phyloP scores from a whole-genome alignment of 2,113 vertebrate genomes.

The Anas platyrhynchos region DNA sequence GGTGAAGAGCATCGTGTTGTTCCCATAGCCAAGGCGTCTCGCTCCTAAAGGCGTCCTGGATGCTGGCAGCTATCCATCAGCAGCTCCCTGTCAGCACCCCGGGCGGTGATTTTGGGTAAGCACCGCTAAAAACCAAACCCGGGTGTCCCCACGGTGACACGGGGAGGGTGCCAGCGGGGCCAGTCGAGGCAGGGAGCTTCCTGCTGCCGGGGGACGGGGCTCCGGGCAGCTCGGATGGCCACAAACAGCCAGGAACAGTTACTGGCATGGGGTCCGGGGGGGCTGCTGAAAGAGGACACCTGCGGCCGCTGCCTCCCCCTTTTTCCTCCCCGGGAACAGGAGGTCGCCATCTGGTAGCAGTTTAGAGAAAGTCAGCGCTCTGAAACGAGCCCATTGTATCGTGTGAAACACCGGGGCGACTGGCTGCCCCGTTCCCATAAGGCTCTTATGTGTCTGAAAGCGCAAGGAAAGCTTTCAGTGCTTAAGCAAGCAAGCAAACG shows the following conservation, averaged over 20 bases:
- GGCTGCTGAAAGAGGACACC: slow-evolving; percentile 44
- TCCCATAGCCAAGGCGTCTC: background rate
- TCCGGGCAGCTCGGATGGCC: slow-evolving; percentile 8
- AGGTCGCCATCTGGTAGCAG: slow-evolving; percentile 72
- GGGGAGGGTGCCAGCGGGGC: background rate
- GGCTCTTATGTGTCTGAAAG: slow-evolving; percentile 18
- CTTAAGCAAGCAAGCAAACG: slow-evolving; percentile 61
- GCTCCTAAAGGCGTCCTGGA: background rate
- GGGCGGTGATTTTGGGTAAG: background rate
- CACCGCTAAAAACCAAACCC: background rate
- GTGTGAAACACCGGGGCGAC: slow-evolving; percentile 14
- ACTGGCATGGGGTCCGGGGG: background rate
- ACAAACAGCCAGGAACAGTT: background rate
- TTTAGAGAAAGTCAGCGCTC: slow-evolving; percentile 25
- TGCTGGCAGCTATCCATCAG: background rate
- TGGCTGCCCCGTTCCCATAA: slow-evolving; percentile 4
- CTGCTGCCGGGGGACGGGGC: background rate
- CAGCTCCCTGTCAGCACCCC: background rate
- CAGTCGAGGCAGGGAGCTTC: fast-evolving
- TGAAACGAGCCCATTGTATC: slow-evolving; percentile 58
- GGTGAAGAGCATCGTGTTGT: fast-evolving
- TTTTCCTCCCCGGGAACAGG: slow-evolving; percentile 44
- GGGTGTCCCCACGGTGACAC: fast-evolving
- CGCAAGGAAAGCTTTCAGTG: slow-evolving; percentile 6
- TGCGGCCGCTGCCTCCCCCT: slow-evolving; percentile 46